These are phyloP conservation scores for Setipinna tenuifilis DNA, from an alignment of 2,797 vertebrate species.

Conservation along the genomic window DNA sequence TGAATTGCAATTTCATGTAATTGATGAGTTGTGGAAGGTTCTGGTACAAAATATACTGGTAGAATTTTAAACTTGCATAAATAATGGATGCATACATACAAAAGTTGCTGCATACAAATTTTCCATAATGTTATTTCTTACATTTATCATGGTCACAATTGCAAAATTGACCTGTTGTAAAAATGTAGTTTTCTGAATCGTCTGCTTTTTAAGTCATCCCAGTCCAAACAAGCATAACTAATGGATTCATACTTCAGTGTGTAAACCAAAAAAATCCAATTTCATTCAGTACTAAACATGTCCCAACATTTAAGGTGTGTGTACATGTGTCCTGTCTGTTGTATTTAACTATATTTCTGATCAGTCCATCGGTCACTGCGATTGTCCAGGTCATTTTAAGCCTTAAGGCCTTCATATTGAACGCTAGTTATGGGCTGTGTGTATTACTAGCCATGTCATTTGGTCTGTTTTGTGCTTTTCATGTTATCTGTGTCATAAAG, in stretches of 20 bases:
- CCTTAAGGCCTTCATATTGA: background rate
- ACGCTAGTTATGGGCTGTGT: background rate
- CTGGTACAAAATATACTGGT: background rate
- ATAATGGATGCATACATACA: background rate
- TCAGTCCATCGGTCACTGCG: background rate
- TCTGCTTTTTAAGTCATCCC: background rate
- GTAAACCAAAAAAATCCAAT: background rate
- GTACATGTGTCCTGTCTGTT: constrained; percentile 10
- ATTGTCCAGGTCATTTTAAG: background rate
- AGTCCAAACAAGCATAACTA: background rate
- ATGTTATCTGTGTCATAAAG: background rate
- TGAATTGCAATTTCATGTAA: background rate
- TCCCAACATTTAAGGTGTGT: background rate
- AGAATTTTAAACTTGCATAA: background rate
- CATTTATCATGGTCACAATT: background rate
- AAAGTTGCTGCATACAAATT: background rate
- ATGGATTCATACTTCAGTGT: background rate
- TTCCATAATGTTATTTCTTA: background rate
- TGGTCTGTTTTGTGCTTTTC: constrained; percentile 7
- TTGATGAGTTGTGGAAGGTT: background rate
- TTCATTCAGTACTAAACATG: background rate
- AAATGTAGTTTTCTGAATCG: background rate
- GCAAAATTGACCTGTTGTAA: background rate
- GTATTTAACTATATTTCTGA: background rate
- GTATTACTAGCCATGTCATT: background rate